Evolutionary conservation across 2,113 vertebrate species (phyloP).

Genomic region (Syngnathus scovelli): DNA sequence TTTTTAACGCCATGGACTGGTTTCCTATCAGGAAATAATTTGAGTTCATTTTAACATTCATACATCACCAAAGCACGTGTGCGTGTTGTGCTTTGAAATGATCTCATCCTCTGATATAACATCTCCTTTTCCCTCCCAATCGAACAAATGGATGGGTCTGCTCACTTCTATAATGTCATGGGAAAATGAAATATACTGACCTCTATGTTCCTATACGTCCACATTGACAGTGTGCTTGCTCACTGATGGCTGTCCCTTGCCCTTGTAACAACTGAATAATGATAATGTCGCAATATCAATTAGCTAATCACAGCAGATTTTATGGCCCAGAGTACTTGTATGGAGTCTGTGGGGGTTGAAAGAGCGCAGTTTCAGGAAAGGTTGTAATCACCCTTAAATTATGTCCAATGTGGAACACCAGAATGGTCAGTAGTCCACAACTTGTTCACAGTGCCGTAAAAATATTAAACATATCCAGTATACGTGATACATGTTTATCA

Average conservation of each 20-base stretch:
- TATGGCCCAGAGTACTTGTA: constrained; percentile 12
- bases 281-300: constrained; percentile 26
- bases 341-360: constrained; percentile 7
- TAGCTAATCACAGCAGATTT: constrained; percentile 31
- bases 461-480: too few species aligned
- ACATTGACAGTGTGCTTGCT: neutral
- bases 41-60: neutral
- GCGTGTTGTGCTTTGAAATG: constrained; percentile 5
- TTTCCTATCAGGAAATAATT: neutral
- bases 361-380: constrained; percentile 13
- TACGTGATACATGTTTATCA: too few species aligned
- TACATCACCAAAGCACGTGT: neutral
- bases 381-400: neutral
- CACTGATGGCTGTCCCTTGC: constrained; percentile 20
- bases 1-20: neutral
- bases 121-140: neutral
- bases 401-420: neutral
- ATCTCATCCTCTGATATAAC: constrained; percentile 11
- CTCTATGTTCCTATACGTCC: constrained; percentile 5
- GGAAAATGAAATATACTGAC: constrained; percentile 38
- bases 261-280: constrained; percentile 34
- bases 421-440: neutral
- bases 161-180: constrained; percentile 40
- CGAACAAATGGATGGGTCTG: constrained; percentile 14
- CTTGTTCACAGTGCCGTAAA: neutral